Base-by-base conservation (phyloP, 2,113 vertebrate genomes). In the Martes martes region DNA sequence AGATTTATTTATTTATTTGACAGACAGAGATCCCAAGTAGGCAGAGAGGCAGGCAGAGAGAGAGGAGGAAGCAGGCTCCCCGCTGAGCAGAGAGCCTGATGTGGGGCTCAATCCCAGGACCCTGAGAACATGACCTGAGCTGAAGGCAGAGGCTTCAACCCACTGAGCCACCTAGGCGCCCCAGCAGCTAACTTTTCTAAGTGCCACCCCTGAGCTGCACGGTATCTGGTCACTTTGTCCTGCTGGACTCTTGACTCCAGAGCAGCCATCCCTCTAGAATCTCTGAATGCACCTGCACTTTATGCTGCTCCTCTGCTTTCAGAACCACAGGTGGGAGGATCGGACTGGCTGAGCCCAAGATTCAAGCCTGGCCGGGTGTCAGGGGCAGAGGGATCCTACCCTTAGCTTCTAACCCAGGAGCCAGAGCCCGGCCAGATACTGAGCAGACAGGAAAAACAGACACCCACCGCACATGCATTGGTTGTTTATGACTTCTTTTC, bases 391-490 rank as follows among this genome's bases (percentile, higher is more conserved):
- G 19, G 69, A 50, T 55, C 18, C 47, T 45, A 47, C 2, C 26
- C 57, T 87, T n/a, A 15, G 2, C 28, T 67, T 74, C 36, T 33
- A n/a, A 61, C 15, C 10, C 42, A 7, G 19, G 86, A 74, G 71
- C 4, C 63, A 18, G 42, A 42, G 50, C 63, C 11, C 10, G 1
- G 63, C 50, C 69, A 71, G 33, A 79, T 13, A 19, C 39, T 11
- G 39, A 84, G 50, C 21, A 45, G 33, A 4, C 78, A 55, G 50
- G 39, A 65, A 57, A 91, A 33, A 39, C 10, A 33, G 71, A 45
- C 52, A 36, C 2, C 23, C 2, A 39, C 31, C 6, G 16, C 23
- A 6, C 16, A 4, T 2, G 14, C 13, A 11, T 39, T 13, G 2
- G n/a, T 31, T 42, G 31, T 42, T 74, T 14, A 59, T 63, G 10